Evolutionary conservation across 2,113 vertebrate genomes (phyloP).

Genomic region (Elephantulus edwardii): DNA sequence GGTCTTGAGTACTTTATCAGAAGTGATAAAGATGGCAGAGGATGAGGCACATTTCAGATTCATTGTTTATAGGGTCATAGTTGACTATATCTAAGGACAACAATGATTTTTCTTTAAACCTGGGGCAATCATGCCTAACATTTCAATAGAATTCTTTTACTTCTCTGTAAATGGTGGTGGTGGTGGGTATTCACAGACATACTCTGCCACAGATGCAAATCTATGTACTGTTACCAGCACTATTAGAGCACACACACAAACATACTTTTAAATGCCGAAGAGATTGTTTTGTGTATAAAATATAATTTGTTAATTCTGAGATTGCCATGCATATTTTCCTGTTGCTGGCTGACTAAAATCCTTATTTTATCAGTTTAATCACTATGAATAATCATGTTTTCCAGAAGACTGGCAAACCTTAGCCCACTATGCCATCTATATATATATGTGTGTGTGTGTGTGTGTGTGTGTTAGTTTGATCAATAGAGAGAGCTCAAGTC

Average conservation of each 20-base stretch:
- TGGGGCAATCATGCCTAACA: background rate
- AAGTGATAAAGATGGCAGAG: too few relatives aligned
- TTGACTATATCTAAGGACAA: too few relatives aligned
- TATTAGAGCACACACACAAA: too few relatives aligned
- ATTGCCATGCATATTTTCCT: conserved; percentile 62
- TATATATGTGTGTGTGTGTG: background rate
- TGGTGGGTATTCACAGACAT: background rate
- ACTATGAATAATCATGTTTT: conserved; percentile 79
- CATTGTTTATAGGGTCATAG: too few relatives aligned
- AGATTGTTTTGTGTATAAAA: background rate
- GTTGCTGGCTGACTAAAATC: conserved; percentile 58
- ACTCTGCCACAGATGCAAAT: background rate
- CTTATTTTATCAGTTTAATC: conserved; percentile 76
- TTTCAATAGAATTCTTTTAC: background rate
- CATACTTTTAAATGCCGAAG: conserved; percentile 13
- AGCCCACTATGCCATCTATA: background rate
- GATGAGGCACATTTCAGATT: too few relatives aligned
- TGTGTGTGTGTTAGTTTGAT: background rate
- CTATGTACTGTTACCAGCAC: too few relatives aligned
- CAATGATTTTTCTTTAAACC: background rate
- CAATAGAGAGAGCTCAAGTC: conserved; percentile 26
- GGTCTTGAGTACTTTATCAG: too few relatives aligned
- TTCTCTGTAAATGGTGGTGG: background rate
- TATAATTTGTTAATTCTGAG: conserved; percentile 51
- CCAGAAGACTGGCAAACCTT: conserved; percentile 66